Evolutionary conservation across 1,140 invertebrate species (phyloP).

Genomic region (Metopolophium dirhodum): DNA sequence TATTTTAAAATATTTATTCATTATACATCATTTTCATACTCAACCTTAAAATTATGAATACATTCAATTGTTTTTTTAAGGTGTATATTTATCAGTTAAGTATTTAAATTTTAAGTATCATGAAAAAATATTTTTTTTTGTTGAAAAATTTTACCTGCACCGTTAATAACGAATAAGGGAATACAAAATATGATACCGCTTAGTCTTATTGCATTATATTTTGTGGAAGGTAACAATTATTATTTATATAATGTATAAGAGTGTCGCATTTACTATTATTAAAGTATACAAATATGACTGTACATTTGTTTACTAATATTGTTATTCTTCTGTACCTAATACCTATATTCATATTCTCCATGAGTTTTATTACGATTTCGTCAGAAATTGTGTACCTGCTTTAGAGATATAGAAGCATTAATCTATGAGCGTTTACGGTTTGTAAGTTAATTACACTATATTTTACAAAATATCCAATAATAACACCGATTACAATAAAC

Average conservation of each 20-base stretch:
- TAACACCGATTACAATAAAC: background rate
- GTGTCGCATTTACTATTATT: background rate
- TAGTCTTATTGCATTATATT: background rate
- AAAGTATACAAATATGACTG: background rate
- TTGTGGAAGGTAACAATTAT: background rate
- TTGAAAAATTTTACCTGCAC: background rate
- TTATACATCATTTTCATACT: background rate
- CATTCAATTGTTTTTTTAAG: background rate
- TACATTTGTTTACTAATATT: background rate
- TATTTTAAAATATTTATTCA: background rate
- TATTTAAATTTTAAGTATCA: background rate
- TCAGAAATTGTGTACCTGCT: background rate
- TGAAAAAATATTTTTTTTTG: background rate
- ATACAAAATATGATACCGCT: background rate
- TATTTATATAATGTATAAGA: background rate
- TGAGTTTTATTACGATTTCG: background rate
- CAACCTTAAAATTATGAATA: background rate
- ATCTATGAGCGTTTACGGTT: background rate
- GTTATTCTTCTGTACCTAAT: background rate
- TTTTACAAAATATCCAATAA: background rate
- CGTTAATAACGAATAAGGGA: background rate
- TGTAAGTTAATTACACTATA: no score
- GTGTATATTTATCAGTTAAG: background rate
- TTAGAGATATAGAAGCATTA: no score
- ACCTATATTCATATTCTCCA: background rate